Evolutionary conservation across 2,113 vertebrate species (phyloP).

Genomic region (Antidorcas marsupialis): DNA sequence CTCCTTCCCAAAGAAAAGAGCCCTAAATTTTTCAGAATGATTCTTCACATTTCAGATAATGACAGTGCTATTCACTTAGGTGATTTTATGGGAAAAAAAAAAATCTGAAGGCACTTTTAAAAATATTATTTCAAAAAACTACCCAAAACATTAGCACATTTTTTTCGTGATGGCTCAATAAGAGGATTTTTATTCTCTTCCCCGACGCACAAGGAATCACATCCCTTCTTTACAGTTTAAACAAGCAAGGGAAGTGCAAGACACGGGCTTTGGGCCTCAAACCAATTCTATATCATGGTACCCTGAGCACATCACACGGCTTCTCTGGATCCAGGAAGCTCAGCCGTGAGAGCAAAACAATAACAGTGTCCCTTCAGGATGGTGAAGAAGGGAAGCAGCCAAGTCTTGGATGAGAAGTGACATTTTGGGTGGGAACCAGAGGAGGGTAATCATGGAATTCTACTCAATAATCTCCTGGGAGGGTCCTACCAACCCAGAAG

Average conservation of each 20-base stretch:
- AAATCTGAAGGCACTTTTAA: not conserved
- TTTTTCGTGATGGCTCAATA: not conserved
- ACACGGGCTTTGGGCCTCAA: not conserved
- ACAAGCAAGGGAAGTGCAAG: not conserved
- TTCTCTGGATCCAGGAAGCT: not conserved
- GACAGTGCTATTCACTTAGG: not conserved
- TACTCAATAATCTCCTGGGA: not conserved
- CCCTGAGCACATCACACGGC: rapidly evolving
- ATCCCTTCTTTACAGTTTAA: not conserved
- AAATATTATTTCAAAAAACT: not conserved
- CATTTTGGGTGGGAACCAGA: no score
- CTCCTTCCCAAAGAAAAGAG: not conserved
- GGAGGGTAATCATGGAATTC: no score
- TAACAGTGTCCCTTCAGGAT: not conserved
- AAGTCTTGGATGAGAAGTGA: not conserved
- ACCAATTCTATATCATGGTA: not conserved
- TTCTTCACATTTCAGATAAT: not conserved
- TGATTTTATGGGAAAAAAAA: not conserved
- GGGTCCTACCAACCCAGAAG: not conserved
- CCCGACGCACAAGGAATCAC: not conserved
- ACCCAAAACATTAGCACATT: not conserved
- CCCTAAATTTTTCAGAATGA: not conserved
- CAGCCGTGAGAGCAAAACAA: not conserved
- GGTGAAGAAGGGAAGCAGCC: not conserved
- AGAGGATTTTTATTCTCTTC: not conserved